These are phyloP conservation scores for Bubo blakistoni DNA, from an alignment of 2,113 vertebrate species.

Conservation along the genomic window DNA sequence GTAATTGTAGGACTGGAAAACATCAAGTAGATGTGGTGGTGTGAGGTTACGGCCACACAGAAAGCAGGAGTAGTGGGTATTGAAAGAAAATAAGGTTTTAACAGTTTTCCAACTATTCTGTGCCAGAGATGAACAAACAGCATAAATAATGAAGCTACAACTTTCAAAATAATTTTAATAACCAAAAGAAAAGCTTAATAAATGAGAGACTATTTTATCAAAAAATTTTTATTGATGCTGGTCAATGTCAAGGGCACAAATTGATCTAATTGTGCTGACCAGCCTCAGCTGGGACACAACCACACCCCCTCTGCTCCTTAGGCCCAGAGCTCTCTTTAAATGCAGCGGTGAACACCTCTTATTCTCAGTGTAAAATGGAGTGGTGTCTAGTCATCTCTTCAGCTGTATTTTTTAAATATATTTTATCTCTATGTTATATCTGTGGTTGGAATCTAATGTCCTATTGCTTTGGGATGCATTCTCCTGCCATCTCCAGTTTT, in stretches of 20 bases:
- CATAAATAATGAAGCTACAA: not conserved
- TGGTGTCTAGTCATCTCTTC: accelerated
- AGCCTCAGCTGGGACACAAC: not conserved
- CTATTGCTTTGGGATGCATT: not conserved
- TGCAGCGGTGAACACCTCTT: accelerated
- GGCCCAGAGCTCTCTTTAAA: not conserved
- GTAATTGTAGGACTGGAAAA: not conserved
- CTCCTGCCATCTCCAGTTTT: not conserved
- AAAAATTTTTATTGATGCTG: not conserved
- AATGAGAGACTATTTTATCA: not conserved
- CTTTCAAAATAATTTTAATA: not conserved
- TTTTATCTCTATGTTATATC: accelerated
- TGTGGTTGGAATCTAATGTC: accelerated
- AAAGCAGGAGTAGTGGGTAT: not conserved
- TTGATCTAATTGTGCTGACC: not conserved
- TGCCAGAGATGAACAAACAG: not conserved
- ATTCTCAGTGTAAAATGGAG: accelerated
- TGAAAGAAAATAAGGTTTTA: not conserved
- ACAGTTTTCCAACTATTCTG: not conserved
- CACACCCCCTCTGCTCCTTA: not conserved
- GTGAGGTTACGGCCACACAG: not conserved
- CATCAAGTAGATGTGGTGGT: accelerated
- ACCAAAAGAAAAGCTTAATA: not conserved
- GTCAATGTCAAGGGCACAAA: not conserved
- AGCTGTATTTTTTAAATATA: accelerated